Percentiles rank a stretch among this genome's conserved stretches.
Evolutionary conservation across 1,140 invertebrate genomes (phyloP).

Genomic region (Xylocopa sonorina): DNA sequence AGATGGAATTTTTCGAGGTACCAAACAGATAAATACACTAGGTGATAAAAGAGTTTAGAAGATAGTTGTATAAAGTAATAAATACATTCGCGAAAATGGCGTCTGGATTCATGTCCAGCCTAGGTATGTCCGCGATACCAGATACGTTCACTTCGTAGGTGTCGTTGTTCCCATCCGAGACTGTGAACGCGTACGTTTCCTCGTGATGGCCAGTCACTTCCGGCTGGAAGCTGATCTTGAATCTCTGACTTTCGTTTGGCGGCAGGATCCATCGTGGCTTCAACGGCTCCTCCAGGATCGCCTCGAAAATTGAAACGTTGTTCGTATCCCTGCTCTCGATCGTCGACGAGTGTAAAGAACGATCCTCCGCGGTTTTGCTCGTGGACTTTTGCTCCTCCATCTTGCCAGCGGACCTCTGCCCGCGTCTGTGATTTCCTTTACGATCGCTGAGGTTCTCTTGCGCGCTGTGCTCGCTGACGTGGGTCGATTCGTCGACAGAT

Average conservation of each 20-base stretch:
- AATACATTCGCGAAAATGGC: constrained; percentile 59
- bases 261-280: constrained; percentile 67
- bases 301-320: neutral
- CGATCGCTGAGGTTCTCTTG: constrained; percentile 10
- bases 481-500: neutral
- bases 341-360: constrained; percentile 16
- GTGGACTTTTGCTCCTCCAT: constrained; percentile 7
- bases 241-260: constrained; percentile 62
- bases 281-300: constrained; percentile 46
- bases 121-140: constrained; percentile 67
- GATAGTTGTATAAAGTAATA: too few relatives aligned
- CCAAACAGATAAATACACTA: too few relatives aligned
- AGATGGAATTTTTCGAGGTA: too few relatives aligned
- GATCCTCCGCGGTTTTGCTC: constrained; percentile 21
- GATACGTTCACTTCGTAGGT: constrained; percentile 61
- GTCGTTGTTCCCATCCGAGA: constrained; percentile 49
- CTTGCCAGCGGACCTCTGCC: neutral
- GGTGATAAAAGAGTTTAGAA: too few relatives aligned
- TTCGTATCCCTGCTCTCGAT: constrained; percentile 10
- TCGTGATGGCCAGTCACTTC: constrained; percentile 55
- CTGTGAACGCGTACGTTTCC: constrained; percentile 59
- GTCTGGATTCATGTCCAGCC: constrained; percentile 64
- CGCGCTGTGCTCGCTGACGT: neutral
- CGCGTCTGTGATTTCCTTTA: neutral
- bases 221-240: constrained; percentile 68